These are phyloP conservation scores for Pelecanoides urinatrix DNA, from an alignment of 2,113 vertebrate genomes.

Conservation along the genomic window DNA sequence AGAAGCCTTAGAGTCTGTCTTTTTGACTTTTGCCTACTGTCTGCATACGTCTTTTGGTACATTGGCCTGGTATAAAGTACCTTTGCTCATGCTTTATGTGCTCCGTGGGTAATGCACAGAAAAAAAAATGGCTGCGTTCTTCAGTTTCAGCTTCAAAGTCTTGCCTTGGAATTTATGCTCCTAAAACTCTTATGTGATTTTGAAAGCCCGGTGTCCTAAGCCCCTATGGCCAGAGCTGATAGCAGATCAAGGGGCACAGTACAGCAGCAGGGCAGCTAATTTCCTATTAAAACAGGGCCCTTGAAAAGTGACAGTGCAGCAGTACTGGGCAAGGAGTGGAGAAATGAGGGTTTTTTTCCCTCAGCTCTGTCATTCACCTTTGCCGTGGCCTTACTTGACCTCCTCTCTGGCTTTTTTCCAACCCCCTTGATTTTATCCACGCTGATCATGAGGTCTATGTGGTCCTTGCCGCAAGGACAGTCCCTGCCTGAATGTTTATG, in stretches of 20 bases:
- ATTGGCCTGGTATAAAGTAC: neutral
- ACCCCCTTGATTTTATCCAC: neutral
- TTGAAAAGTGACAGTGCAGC: neutral
- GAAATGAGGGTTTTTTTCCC: neutral
- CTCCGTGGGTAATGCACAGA: neutral
- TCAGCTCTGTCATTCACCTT: neutral
- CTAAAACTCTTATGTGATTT: neutral
- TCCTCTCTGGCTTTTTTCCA: neutral
- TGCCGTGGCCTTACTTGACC: neutral
- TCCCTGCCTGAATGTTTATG: neutral
- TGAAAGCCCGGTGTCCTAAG: neutral
- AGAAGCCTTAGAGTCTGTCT: neutral
- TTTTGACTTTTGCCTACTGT: neutral
- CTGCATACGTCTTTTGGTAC: neutral
- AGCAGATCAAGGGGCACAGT: neutral
- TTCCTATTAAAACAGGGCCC: neutral
- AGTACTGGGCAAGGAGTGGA: neutral
- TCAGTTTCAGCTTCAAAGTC: neutral
- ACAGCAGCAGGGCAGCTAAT: neutral
- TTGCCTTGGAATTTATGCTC: neutral
- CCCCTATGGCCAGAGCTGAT: neutral
- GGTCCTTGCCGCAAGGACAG: neutral
- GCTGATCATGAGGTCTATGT: neutral
- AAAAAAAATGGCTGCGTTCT: neutral
- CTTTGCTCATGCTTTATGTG: neutral